These are phyloP conservation scores for Loxodonta africana DNA, from an alignment of 2,113 vertebrate genomes.

Conservation along the genomic window DNA sequence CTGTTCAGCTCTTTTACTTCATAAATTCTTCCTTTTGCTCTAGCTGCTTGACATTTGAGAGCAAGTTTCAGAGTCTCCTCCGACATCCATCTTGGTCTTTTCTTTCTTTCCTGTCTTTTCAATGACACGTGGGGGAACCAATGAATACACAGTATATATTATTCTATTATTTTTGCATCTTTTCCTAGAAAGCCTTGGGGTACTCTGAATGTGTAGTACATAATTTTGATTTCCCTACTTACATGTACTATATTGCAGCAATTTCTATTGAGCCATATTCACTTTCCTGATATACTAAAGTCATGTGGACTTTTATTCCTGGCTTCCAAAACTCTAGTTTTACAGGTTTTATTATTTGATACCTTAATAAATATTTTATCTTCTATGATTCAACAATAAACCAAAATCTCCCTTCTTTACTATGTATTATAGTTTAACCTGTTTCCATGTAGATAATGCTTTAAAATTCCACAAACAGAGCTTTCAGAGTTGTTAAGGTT, in stretches of 20 bases:
- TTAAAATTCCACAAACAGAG: background rate
- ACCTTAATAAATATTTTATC: background rate
- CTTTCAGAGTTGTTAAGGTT: background rate
- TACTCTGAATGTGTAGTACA: background rate
- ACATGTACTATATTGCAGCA: background rate
- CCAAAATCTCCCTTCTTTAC: background rate
- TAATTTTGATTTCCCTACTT: slow-evolving; percentile 2
- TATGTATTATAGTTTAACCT: background rate
- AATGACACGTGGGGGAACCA: too few species aligned
- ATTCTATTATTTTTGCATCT: background rate
- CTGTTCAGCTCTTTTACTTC: too few species aligned
- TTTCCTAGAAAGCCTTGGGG: slow-evolving; percentile 20
- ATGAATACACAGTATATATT: background rate
- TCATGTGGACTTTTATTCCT: background rate
- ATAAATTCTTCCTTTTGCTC: too few species aligned
- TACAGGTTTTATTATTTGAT: background rate
- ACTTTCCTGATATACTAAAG: background rate
- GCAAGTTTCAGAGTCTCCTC: too few species aligned
- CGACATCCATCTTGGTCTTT: too few species aligned
- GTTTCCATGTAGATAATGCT: background rate
- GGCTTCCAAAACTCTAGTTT: background rate
- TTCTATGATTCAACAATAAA: slow-evolving; percentile 34
- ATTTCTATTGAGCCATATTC: slow-evolving; percentile 3
- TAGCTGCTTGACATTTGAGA: too few species aligned
- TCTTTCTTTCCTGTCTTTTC: too few species aligned